Conservation (phyloP, 2,113 vertebrate genomes). For the Tetrax tetrax region DNA sequence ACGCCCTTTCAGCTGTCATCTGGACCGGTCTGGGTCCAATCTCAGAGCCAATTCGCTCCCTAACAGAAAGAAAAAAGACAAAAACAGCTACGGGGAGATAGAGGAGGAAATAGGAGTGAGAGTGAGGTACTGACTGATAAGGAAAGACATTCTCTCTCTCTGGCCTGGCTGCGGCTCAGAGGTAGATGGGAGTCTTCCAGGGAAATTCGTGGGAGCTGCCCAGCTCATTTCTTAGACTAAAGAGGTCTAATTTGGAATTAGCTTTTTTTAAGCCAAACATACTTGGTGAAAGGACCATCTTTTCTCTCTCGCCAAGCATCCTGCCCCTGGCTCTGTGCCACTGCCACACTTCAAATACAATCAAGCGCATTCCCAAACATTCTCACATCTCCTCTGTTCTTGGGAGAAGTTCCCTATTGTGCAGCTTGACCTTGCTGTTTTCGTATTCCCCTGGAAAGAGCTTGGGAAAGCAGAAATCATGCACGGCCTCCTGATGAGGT, state of each 20-base stretch:
- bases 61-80: neutral
- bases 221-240: neutral
- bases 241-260: neutral
- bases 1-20: neutral
- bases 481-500: slow-evolving; percentile 31
- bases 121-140: neutral
- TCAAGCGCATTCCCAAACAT: neutral
- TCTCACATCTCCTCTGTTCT: neutral
- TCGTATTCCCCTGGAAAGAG: neutral
- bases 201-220: neutral
- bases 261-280: neutral
- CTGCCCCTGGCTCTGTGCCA: neutral
- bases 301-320: neutral
- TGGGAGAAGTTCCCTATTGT: neutral
- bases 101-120: neutral
- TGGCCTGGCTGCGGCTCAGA: neutral
- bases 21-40: neutral
- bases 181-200: neutral
- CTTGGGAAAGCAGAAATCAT: neutral
- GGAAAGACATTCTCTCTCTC: neutral
- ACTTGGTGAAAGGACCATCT: neutral
- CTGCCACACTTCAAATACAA: neutral
- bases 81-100: neutral
- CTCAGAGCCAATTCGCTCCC: neutral
- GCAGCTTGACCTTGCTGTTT: neutral